phyloP scores from a whole-genome alignment of 2,797 vertebrate genomes.

The Pseudopleuronectes americanus region DNA sequence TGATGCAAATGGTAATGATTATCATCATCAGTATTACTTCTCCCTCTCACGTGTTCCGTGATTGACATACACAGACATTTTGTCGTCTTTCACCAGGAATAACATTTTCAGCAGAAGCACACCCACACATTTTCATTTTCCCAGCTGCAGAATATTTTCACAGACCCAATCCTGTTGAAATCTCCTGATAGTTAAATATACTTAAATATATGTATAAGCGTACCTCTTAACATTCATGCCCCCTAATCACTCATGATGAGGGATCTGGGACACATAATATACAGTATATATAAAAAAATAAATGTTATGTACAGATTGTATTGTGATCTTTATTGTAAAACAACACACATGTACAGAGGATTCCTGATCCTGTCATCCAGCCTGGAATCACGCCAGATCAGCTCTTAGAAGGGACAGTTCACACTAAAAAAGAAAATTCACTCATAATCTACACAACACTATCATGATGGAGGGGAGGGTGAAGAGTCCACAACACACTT shows the following conservation, averaged over 20 bases:
- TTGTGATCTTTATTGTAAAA: constrained; percentile 30
- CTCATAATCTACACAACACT: too few species aligned
- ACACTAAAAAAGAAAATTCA: too few species aligned
- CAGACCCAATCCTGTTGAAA: constrained; percentile 10
- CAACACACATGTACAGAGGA: constrained; percentile 2
- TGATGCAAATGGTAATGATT: constrained; percentile 38
- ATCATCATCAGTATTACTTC: constrained; percentile 35
- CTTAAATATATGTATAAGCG: too few species aligned
- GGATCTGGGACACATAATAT: constrained; percentile 20
- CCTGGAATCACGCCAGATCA: constrained; percentile 7
- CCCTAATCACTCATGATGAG: not conserved
- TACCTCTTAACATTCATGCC: too few species aligned
- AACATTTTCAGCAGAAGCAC: constrained; percentile 43
- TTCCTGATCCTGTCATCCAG: constrained; percentile 5
- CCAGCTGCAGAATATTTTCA: constrained; percentile 38
- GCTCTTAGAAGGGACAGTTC: not conserved
- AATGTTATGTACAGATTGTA: constrained; percentile 13
- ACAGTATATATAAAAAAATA: not conserved
- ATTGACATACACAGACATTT: constrained; percentile 35
- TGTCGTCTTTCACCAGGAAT: constrained; percentile 35
- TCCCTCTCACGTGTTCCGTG: constrained; percentile 34
- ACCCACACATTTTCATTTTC: constrained; percentile 18
- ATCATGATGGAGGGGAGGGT: too few species aligned
- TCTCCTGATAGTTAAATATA: too few species aligned
- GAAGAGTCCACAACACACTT: too few species aligned